Evolutionary conservation across 2,888 invertebrate species (phyloP), one percentile per base, ranked within the genome.

Genomic region (Dexiosoma caninum): DNA sequence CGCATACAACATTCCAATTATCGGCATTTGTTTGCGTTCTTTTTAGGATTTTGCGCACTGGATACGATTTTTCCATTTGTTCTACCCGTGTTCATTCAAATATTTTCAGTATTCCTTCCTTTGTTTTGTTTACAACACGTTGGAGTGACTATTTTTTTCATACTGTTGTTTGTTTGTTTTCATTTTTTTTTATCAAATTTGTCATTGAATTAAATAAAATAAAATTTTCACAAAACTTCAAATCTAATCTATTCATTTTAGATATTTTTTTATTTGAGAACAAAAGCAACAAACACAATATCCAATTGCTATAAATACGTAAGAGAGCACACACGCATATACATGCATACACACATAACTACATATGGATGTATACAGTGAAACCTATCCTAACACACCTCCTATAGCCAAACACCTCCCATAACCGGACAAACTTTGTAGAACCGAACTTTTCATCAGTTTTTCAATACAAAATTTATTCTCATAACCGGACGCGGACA

Each of bases 91-190:
- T 46, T 21, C 67, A 69, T 62, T 46, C 60, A 59, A 16, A 59
- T 55, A 55, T 37, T 30, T 57, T 57, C n/a, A 55, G 8, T 14
- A 44, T 62, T 64, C 23, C 46, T 51, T 59, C 23, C 46, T 51
- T 59, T 53, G 69, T 30, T 69, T 77, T 71, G 78, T 78, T 78
- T 78, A 78, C 64, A 57, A 77, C 40, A 44, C 72, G n/a, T 62
- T 67, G 16, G 49, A 49, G 60, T 21, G 59, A 71, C 40, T 59
- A 7, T 19, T 27, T 40, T 59, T 59, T 49, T 46, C 44, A 57
- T 37, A 7, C 21, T 5, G 10, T 10, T 1, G 57, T 70, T 70
- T 70, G 57, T 70, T 70, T 46, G 37, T 42, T 37, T 46, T 37
- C n/a, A 19, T 62, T 69, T n/a, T n/a, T n/a, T n/a, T n/a, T 30